These are phyloP conservation scores for Punctoribates punctum DNA, from an alignment of 2,888 invertebrate species.

Conservation along the genomic window DNA sequence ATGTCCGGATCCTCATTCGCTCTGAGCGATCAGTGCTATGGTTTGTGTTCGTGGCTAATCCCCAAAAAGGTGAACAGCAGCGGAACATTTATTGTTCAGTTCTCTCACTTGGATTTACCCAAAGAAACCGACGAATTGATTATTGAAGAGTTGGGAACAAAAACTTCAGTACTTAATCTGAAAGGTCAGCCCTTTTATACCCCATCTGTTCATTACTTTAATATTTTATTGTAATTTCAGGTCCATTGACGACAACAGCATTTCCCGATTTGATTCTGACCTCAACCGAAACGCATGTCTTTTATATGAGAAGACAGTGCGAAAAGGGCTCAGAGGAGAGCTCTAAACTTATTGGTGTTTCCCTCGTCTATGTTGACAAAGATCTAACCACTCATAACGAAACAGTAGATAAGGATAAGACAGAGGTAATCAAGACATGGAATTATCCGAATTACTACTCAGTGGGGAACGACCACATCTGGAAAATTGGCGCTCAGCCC, in stretches of 20 bases:
- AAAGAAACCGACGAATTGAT: background rate
- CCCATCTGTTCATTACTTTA: background rate
- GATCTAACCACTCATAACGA: background rate
- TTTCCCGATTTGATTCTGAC: slow-evolving; percentile 16
- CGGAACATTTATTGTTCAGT: slow-evolving; percentile 9
- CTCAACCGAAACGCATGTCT: background rate
- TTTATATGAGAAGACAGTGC: background rate
- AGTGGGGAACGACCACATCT: background rate
- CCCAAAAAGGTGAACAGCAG: background rate
- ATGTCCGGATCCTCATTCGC: background rate
- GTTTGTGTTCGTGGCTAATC: slow-evolving; percentile 20
- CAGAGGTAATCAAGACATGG: background rate
- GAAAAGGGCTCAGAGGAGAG: background rate
- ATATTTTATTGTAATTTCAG: background rate
- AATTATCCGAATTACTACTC: slow-evolving; percentile 23
- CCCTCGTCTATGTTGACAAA: background rate
- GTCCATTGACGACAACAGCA: background rate
- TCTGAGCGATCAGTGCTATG: background rate
- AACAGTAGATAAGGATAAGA: background rate
- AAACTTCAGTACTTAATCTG: no score
- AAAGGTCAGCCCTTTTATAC: background rate
- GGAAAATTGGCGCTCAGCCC: background rate
- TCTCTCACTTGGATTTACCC: slow-evolving; percentile 10
- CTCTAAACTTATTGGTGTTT: background rate
- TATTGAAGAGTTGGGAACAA: background rate